Conservation (phyloP, 1,140 invertebrate species). For the Drosophila chauvacae region DNA sequence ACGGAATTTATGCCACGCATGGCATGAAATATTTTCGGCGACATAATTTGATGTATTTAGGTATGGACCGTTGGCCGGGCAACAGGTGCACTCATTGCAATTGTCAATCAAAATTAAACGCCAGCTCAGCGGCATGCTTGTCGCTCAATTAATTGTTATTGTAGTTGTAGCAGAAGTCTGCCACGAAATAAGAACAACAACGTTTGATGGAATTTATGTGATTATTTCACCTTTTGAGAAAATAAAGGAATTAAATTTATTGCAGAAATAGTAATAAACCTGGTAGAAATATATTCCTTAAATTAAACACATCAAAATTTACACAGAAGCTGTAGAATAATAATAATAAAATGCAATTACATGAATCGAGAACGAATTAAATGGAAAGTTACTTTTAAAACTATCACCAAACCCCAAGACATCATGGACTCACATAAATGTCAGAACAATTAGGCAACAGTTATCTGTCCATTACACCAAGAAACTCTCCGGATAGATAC, state of each 20-base stretch:
- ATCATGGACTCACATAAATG: conserved; percentile 40
- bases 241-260: too few species aligned
- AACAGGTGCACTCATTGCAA: conserved; percentile 48
- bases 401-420: background rate
- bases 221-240: too few species aligned
- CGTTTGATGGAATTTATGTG: too few species aligned
- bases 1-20: conserved; percentile 63
- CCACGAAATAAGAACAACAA: too few species aligned
- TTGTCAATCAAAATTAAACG: background rate
- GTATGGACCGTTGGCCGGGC: conserved; percentile 29
- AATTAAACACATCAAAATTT: background rate
- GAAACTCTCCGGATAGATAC: conserved; percentile 49
- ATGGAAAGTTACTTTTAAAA: conserved; percentile 18
- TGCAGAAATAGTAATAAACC: background rate
- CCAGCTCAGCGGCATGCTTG: background rate
- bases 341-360: background rate
- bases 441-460: conserved; percentile 74
- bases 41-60: conserved; percentile 18
- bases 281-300: background rate
- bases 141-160: background rate
- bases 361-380: conserved; percentile 26
- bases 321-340: background rate
- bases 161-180: too few species aligned
- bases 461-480: conserved; percentile 77
- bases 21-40: conserved; percentile 30